Percentiles rank a stretch among this genome's conserved stretches.
Evolutionary conservation across 2,888 invertebrate species (phyloP).

Genomic region (Apoda limacodes): DNA sequence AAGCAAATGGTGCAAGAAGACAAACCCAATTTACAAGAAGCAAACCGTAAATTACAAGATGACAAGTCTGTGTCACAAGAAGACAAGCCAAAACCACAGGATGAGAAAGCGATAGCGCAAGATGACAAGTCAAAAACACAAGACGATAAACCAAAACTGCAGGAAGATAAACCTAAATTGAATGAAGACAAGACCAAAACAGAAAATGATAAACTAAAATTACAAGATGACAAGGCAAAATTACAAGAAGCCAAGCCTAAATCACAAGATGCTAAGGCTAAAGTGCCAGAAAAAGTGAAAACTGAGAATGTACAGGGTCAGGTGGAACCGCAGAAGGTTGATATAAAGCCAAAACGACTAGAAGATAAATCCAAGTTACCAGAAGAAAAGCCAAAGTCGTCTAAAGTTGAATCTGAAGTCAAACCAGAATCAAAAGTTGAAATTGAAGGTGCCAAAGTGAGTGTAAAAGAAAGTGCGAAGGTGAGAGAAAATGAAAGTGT

Average conservation of each 20-base stretch:
- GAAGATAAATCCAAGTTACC: slow-evolving; percentile 4
- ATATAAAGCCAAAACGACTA: slow-evolving; percentile 3
- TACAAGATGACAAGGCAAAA: no score
- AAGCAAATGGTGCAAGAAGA: slow-evolving; percentile 17
- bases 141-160: slow-evolving; percentile 10
- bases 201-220: slow-evolving; percentile 9
- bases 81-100: background rate
- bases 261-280: slow-evolving; percentile 9
- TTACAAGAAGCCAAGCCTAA: slow-evolving; percentile 13
- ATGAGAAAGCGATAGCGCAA: slow-evolving; percentile 4
- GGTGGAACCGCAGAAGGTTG: slow-evolving; percentile 1
- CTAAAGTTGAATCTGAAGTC: background rate
- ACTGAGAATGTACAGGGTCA: slow-evolving; percentile 12
- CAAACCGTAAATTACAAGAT: no score
- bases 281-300: no score
- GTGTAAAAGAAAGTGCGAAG: no score
- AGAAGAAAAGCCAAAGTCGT: slow-evolving; percentile 3
- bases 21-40: slow-evolving; percentile 10
- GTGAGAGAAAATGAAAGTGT: no score
- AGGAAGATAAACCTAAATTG: no score
- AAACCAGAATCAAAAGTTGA: slow-evolving; percentile 4
- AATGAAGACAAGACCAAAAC: slow-evolving; percentile 8
- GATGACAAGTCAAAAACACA: slow-evolving; percentile 4
- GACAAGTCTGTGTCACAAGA: no score
- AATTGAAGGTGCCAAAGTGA: background rate